Evolutionary conservation across 2,113 vertebrate species (phyloP).

Genomic region (Megaceryle maxima): DNA sequence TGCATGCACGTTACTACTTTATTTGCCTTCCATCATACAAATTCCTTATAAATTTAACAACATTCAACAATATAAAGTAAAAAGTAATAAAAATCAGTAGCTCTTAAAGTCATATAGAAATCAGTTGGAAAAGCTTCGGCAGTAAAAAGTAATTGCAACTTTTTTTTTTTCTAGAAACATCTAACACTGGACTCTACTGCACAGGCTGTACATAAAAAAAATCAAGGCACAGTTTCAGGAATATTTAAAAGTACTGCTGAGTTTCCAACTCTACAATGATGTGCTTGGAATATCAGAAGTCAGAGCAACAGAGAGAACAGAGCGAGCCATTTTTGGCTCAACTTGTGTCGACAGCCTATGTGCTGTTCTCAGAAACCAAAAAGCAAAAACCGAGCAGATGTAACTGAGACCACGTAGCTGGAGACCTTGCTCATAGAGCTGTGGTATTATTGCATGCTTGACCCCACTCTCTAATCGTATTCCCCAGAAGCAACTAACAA

Average conservation of each 20-base stretch:
- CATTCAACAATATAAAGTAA: not conserved
- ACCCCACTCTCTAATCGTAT: not conserved
- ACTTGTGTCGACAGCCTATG: not conserved
- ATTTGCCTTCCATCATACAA: not conserved
- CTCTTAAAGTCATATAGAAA: not conserved
- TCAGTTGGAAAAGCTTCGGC: not conserved
- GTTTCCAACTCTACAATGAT: not conserved
- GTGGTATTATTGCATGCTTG: not conserved
- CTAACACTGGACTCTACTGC: not conserved
- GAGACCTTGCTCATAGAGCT: not conserved
- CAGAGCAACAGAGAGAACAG: not conserved
- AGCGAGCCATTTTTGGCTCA: not conserved
- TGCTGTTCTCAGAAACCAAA: not conserved
- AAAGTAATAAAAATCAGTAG: not conserved
- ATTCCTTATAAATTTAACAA: not conserved
- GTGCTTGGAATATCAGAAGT: not conserved
- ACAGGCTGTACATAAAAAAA: not conserved
- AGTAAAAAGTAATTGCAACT: not conserved
- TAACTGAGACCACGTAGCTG: not conserved
- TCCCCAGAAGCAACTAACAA: not conserved
- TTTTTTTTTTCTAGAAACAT: not conserved
- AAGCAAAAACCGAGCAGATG: not conserved
- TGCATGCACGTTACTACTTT: not conserved
- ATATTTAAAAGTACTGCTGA: not conserved
- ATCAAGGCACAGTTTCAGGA: not conserved